Evolutionary conservation across 2,888 invertebrate species (phyloP).

Genomic region (Rhamphomyia laevipes): DNA sequence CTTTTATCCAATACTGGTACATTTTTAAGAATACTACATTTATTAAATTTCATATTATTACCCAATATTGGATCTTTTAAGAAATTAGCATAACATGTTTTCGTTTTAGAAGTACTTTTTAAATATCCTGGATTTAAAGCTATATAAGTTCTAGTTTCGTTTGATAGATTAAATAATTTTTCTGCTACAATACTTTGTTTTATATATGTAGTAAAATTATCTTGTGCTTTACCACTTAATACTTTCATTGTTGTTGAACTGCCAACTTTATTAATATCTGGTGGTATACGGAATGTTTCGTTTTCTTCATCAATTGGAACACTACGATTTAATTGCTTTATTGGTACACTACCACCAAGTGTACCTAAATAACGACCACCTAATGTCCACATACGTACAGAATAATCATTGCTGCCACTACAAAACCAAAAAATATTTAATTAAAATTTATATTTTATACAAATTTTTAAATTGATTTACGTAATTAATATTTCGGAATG

Average conservation of each 20-base stretch:
- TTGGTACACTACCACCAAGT: conserved; percentile 55
- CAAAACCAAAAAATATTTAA: neutral
- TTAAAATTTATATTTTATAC: neutral
- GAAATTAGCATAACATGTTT: conserved; percentile 40
- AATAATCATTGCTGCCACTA: conserved; percentile 57
- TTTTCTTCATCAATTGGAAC: conserved; percentile 18
- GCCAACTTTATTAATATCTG: conserved; percentile 59
- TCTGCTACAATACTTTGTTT: neutral
- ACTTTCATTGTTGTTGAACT: conserved; percentile 70
- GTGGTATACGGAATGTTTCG: conserved; percentile 50
- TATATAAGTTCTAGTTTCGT: conserved; percentile 9
- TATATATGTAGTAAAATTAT: conserved; percentile 6
- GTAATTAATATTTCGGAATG: conserved; percentile 54
- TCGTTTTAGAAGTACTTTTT: conserved; percentile 21
- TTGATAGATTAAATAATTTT: too few species aligned
- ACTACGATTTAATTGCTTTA: conserved; percentile 43
- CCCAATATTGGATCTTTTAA: conserved; percentile 48
- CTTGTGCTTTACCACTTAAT: conserved; percentile 21
- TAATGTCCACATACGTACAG: conserved; percentile 63
- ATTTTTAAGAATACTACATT: conserved; percentile 29
- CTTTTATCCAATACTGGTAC: conserved; percentile 47
- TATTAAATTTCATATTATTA: conserved; percentile 42
- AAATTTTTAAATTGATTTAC: conserved; percentile 33
- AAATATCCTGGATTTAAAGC: conserved; percentile 5
- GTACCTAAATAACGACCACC: conserved; percentile 61